Evolutionary conservation across 2,113 vertebrate genomes (phyloP).

Genomic region (Ancistrus triradiatus): DNA sequence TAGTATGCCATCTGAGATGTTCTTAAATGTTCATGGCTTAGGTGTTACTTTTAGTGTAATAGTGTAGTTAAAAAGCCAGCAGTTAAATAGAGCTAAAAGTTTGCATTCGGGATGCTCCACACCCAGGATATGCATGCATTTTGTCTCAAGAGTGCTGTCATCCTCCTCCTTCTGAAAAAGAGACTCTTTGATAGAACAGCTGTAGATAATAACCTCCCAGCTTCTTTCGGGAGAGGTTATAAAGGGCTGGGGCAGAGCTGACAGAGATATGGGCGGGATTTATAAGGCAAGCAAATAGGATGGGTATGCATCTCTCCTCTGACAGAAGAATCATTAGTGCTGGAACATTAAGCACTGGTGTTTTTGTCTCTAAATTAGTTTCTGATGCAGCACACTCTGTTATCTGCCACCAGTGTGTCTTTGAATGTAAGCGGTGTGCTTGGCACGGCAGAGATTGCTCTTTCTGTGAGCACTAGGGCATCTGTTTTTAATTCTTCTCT

Average conservation of each 20-base stretch:
- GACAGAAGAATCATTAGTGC: constrained; percentile 45
- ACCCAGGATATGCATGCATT: neutral
- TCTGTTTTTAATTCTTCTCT: constrained; percentile 47
- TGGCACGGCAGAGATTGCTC: neutral
- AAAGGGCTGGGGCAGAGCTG: constrained; percentile 6
- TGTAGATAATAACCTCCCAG: constrained; percentile 17
- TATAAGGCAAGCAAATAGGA: constrained; percentile 12
- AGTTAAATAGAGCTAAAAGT: neutral
- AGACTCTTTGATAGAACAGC: constrained; percentile 22
- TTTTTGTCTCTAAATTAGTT: constrained; percentile 42
- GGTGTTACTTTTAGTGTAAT: too few relatives aligned
- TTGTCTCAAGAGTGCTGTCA: neutral
- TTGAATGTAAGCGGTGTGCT: constrained; percentile 9
- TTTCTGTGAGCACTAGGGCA: constrained; percentile 1
- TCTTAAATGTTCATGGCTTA: too few relatives aligned
- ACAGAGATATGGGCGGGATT: constrained; percentile 27
- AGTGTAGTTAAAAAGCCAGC: too few relatives aligned
- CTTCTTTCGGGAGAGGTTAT: constrained; percentile 1
- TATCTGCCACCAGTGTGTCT: constrained; percentile 32
- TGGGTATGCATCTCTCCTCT: constrained; percentile 31
- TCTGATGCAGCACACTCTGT: constrained; percentile 36
- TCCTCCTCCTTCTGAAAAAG: constrained; percentile 1
- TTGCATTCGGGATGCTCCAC: neutral
- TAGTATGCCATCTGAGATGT: too few relatives aligned
- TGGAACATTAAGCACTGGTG: constrained; percentile 46